Base-by-base conservation (phyloP, 2,797 vertebrate genomes). In the Danio albolineatus region DNA sequence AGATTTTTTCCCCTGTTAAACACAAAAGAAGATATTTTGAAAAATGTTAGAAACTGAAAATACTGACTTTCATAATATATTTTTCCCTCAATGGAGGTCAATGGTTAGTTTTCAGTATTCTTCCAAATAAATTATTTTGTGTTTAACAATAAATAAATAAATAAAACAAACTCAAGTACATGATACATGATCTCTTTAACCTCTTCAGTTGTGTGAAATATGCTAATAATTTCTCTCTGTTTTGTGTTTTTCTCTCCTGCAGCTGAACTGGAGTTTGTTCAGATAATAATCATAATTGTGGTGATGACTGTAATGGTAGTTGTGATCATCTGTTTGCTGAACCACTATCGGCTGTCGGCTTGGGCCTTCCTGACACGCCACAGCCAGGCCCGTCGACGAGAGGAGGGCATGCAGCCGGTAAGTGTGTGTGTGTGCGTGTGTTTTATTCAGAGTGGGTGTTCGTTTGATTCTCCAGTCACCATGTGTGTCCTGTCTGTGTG, bases 221-320 rank as follows among this genome's bases (percentile, higher is more conserved):
- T 66, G 70, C 59, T 16, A 56, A 57, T 73, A 7, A 16, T 62
- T 67, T 66, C 41, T 74, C 49, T 81, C 12, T 71, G 19, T 77
- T 59, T 78, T 21, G 28, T 28, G 28, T 28, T 51, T 36, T 48
- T 90, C 70, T 73, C n/a, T 73, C n/a, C 88, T 92, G 72, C 91
- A 96, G 95, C 95, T 89, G 95, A 96, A 90, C 88, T 96, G 95
- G 95, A 96, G 93, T 96, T 96, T 85, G 95, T 96, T 87, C 95
- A 96, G 93, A 96, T 96, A 90, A 92, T 96, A 89, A 90, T 96
- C 88, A 95, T 96, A 79, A 95, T 95, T 86, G 93, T 95, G 91
- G 95, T 96, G 83, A 95, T 96, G 94, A 95, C 95, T 90, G 95
- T 96, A 82, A 95, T 95, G 94, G 95, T 96, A 86, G 94, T 96